phyloP scores from a whole-genome alignment of 2,797 vertebrate genomes.

The Microctenopoma stevenorrisi region DNA sequence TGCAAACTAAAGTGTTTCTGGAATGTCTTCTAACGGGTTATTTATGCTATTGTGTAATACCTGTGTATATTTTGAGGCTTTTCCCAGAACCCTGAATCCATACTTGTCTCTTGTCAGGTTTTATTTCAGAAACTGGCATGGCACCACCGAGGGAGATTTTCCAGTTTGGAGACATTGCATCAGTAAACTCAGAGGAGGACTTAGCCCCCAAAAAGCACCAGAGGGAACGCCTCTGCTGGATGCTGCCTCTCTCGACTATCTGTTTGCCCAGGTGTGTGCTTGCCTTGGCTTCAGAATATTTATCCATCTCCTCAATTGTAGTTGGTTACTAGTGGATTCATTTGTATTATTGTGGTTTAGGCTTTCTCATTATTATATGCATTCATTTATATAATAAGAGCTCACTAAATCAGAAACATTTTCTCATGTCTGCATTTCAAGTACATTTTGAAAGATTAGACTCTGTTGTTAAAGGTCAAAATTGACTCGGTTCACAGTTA shows the following conservation, averaged over 20 bases:
- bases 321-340: background rate
- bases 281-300: background rate
- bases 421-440: background rate
- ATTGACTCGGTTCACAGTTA: conserved; percentile 2
- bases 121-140: conserved; percentile 98
- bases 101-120: conserved; percentile 81
- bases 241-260: conserved; percentile 89
- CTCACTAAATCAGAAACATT: background rate
- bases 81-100: background rate
- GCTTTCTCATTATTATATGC: background rate
- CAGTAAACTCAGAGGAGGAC: conserved; percentile 86
- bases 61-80: background rate
- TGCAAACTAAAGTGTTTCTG: background rate
- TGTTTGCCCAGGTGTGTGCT: conserved; percentile 91
- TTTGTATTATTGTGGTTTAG: background rate
- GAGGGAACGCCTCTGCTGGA: conserved; percentile 94
- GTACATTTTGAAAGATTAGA: background rate
- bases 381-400: background rate
- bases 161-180: conserved; percentile 94
- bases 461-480: background rate
- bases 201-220: conserved; percentile 81
- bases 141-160: conserved; percentile 92
- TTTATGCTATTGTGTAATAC: background rate
- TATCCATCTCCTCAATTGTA: background rate
- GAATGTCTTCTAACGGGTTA: no score